These are phyloP conservation scores for Aspidiotus destructor DNA, from an alignment of 2,888 invertebrate species.

Conservation along the genomic window DNA sequence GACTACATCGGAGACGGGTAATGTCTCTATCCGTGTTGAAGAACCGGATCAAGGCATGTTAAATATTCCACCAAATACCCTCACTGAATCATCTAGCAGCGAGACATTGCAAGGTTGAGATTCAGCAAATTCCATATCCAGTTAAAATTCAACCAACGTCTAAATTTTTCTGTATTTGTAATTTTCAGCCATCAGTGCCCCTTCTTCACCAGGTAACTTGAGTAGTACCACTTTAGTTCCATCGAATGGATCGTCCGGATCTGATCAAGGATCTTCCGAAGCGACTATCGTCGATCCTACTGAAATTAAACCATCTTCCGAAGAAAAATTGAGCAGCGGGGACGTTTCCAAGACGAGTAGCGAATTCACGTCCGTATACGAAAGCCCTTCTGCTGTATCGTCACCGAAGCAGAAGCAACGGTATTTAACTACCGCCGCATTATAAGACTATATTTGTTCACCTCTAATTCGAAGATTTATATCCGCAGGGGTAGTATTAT, in stretches of 20 bases:
- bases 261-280: conserved; percentile 39
- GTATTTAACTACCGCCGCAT: background rate
- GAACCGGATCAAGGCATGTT: conserved; percentile 51
- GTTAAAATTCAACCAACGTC: background rate
- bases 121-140: no score
- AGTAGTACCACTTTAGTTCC: conserved; percentile 60
- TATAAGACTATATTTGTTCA: background rate
- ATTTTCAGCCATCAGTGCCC: conserved; percentile 41
- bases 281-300: background rate
- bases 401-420: conserved; percentile 20
- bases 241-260: conserved; percentile 40
- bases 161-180: background rate
- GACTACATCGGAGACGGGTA: conserved; percentile 32
- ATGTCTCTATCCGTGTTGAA: conserved; percentile 46
- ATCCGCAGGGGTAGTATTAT: conserved; percentile 14
- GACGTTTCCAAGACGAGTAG: background rate
- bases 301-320: background rate
- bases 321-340: background rate
- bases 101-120: conserved; percentile 60
- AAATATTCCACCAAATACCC: conserved; percentile 49
- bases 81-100: conserved; percentile 62
- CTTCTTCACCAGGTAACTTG: conserved; percentile 62
- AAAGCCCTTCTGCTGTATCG: conserved; percentile 11
- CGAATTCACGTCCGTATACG: conserved; percentile 5
- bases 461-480: background rate